Evolutionary conservation across 2,888 invertebrate species (phyloP), one percentile per base, ranked within the genome.

Genomic region (Noctua comes): DNA sequence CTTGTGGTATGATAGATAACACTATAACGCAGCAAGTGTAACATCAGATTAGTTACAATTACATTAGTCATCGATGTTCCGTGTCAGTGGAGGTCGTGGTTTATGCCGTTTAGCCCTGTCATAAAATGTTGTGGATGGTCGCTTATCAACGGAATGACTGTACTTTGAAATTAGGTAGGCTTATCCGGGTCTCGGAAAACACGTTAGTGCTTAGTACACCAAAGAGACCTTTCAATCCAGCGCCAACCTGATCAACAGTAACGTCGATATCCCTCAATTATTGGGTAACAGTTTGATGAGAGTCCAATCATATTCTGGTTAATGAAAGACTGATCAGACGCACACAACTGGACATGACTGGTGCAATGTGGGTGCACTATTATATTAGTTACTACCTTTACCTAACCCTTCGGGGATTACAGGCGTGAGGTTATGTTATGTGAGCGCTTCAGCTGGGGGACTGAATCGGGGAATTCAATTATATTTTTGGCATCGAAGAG

Each of bases 11-110:
- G 27, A 70, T 51, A 40, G 69, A 84, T 84, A 36, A 57, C 57
- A 31, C 18, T 21, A 21, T 31, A 84, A 66, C 40, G 48, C 31
- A 57, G 11, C 54, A 68, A 65, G 11, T 59, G 27, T 66, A 68
- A 51, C 40, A 64, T 83, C 48, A 57, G 84, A 83, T 83, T 66
- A 83, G 46, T 54, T 31, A 43, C n/a, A 27, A 13, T 65, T 21
- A 48, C 40, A 65, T 57, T 66, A 70, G 69, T 80, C 84, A 78
- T 84, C 27, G 43, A 83, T 54, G n/a, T 43, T 70, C 43, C 51
- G 79, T 31, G 51, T 77, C 40, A 83, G 46, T 46, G 18, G 16
- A 77, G 69, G 57, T 40, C 73, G 62, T 62, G 31, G 59, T 71
- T 66, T 31, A 66, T 68, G 24, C 6, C 5, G 21, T 43, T 46